Evolutionary conservation across 2,797 vertebrate genomes (phyloP).

Genomic region (Emys orbicularis): DNA sequence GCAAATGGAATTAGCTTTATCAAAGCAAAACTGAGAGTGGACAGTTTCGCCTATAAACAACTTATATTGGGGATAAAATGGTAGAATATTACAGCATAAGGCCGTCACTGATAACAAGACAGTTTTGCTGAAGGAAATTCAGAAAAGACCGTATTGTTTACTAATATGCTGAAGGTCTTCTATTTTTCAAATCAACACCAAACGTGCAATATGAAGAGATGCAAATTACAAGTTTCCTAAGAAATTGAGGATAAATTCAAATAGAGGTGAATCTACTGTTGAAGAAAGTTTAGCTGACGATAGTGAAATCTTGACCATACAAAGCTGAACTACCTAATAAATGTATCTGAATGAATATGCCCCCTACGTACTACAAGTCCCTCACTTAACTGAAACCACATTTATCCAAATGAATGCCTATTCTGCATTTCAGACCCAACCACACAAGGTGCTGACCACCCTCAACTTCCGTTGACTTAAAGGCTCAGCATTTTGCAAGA

Average conservation of each 20-base stretch:
- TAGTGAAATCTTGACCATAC: background rate
- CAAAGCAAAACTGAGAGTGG: conserved; percentile 23
- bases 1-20: conserved; percentile 48
- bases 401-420: background rate
- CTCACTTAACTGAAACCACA: background rate
- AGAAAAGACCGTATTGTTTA: background rate
- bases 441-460: background rate
- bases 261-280: background rate
- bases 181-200: background rate
- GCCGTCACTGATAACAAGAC: background rate
- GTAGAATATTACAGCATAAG: background rate
- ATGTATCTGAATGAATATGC: background rate
- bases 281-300: conserved; percentile 2
- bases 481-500: background rate
- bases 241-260: background rate
- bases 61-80: background rate
- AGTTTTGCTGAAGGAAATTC: background rate
- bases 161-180: accelerated
- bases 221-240: background rate
- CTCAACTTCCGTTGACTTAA: background rate
- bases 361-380: background rate
- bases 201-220: background rate
- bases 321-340: background rate
- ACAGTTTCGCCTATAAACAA: conserved; percentile 14
- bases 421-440: background rate